Base-by-base conservation (phyloP, 2,113 vertebrate species). In the Nerophis ophidion region DNA sequence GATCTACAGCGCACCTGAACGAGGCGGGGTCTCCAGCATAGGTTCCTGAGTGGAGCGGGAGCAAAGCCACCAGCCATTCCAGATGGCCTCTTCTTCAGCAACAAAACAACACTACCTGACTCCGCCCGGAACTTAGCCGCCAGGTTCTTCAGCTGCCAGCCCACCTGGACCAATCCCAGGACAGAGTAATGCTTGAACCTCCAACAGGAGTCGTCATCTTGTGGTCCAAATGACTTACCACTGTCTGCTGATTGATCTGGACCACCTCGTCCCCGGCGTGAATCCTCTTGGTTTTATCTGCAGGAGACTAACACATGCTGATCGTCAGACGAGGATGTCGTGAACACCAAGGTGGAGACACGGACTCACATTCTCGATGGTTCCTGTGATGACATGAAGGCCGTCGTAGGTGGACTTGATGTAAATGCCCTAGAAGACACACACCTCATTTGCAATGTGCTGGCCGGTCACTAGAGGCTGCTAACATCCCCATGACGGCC, bases 401-500 rank as follows among this genome's bases (percentile, higher is more conserved):
- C 97, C 97, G 40, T 99, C 94, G 19, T 98, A 98, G 10, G 96
- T 99, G 57, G 97, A 99, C 68, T 97, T 98, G 81, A 99, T 98
- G 84, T 98, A 99, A 91, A 99, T 95, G 53, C 96, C 96, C 97
- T 99, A 84, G 57, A 40, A 46, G 35, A 56, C 35, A 0, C 57
- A 46, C 42, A 63, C 15, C 56, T 12, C 7, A 34, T 19, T 7
- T 8, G 54, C 35, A 44, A 19, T 3, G 8, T 57, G 38, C 10
- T 10, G 5, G 13, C 2, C 0, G 17, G 9, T 40, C 17, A 59
- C 38, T 13, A 33, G 19, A 33, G 56, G 57, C n/a, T 38, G 11
- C 54, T 12, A 19, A 56, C 5, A 12, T 5, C 36, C 8, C 9
- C 7, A 11, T 8, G 49, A 11, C 5, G 8, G 4, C 36, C 10